Conservation (phyloP, 2,797 vertebrate genomes). For the Lacerta agilis region DNA sequence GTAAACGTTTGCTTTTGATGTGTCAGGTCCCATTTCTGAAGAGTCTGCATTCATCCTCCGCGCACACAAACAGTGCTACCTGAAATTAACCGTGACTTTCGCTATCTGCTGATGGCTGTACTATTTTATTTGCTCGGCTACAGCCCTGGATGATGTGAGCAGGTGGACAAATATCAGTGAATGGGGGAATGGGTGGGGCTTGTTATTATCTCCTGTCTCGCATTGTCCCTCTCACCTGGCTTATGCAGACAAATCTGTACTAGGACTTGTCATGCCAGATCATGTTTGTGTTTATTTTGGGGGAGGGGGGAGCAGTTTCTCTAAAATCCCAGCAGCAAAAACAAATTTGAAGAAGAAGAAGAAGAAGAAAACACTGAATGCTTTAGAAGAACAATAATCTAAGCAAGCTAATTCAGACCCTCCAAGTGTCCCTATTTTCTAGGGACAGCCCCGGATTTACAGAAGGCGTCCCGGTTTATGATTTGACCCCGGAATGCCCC, state of each 20-base stretch:
- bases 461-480: no score
- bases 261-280: conserved; percentile 38
- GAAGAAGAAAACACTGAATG: background rate
- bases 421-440: no score
- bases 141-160: conserved; percentile 57
- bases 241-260: conserved; percentile 9
- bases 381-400: background rate
- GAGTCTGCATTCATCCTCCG: conserved; percentile 31
- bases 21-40: conserved; percentile 44
- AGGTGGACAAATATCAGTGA: conserved; percentile 68
- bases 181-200: conserved; percentile 60
- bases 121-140: conserved; percentile 63
- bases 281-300: background rate
- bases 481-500: no score
- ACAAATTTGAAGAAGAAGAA: conserved; percentile 10
- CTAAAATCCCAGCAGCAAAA: rapidly evolving
- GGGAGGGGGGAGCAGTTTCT: background rate
- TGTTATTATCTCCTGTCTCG: conserved; percentile 41
- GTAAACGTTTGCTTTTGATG: conserved; percentile 43
- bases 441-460: no score
- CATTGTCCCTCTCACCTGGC: conserved; percentile 28
- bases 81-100: conserved; percentile 66
- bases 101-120: conserved; percentile 61
- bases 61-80: conserved; percentile 27
- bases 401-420: background rate